A percentile compares a stretch with the other conserved stretches of the same genome.
Conservation (phyloP, 2,113 vertebrate species). For the Hippocampus barbouri region DNA sequence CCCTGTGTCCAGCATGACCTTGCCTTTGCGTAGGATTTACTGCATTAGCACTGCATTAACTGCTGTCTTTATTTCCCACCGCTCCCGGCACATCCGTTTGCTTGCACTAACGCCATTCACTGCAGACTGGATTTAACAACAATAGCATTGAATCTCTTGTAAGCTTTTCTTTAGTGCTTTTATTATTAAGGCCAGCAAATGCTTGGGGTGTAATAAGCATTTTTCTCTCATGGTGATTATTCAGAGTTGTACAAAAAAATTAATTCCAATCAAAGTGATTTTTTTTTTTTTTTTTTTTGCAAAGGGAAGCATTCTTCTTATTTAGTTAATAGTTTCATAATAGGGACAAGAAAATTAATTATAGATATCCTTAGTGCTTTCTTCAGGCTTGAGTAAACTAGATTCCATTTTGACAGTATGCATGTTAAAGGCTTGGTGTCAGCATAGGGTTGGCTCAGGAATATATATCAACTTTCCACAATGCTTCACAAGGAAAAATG, state of each 20-base stretch:
- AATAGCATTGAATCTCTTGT: constrained; percentile 29
- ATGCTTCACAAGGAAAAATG: background rate
- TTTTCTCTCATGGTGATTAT: background rate
- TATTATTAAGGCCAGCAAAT: constrained; percentile 15
- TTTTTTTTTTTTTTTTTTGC: background rate
- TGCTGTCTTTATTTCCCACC: constrained; percentile 19
- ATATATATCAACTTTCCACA: background rate
- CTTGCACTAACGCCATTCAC: constrained; percentile 1
- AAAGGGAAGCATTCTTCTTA: background rate
- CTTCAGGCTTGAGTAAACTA: background rate
- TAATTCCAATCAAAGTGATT: background rate
- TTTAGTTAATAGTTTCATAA: background rate
- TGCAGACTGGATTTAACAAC: constrained; percentile 43
- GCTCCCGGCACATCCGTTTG: constrained; percentile 38
- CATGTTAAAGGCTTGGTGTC: background rate
- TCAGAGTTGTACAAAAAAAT: background rate
- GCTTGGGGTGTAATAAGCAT: constrained; percentile 8
- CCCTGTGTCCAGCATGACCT: constrained; percentile 11
- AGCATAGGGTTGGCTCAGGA: background rate
- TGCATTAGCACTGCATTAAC: constrained; percentile 56
- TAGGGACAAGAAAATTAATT: background rate
- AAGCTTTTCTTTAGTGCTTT: constrained; percentile 22
- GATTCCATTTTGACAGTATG: background rate
- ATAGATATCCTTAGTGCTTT: background rate
- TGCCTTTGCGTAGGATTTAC: constrained; percentile 43